Conservation (phyloP, 2,113 vertebrate species). For the Asarcornis scutulata region DNA sequence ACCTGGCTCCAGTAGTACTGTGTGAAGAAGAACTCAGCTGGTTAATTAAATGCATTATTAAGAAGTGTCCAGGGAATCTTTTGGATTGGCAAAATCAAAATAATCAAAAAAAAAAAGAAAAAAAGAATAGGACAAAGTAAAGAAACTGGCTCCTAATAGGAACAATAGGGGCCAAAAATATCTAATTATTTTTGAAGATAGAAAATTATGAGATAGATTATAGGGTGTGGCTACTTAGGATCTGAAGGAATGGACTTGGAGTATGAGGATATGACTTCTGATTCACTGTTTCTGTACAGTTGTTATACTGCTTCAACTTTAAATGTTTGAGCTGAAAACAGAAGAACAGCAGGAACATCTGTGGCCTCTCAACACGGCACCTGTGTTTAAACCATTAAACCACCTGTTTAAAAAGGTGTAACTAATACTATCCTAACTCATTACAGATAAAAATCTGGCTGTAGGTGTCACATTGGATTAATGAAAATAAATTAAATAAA, state of each 20-base stretch:
- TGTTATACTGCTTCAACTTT: neutral
- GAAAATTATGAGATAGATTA: neutral
- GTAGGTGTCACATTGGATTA: neutral
- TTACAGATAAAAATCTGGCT: neutral
- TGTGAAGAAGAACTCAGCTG: conserved; percentile 4
- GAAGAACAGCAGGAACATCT: neutral
- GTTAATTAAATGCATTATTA: neutral
- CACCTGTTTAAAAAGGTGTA: neutral
- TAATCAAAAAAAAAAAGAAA: neutral
- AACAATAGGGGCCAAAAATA: neutral
- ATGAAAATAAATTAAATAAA: neutral
- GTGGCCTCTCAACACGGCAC: neutral
- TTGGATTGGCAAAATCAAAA: neutral
- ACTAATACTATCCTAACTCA: neutral
- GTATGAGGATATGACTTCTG: neutral
- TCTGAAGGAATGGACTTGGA: neutral
- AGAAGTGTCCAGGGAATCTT: neutral
- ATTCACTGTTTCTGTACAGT: neutral
- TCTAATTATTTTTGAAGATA: neutral
- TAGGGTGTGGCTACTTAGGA: neutral
- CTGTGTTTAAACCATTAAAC: neutral
- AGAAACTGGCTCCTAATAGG: neutral
- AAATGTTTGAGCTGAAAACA: neutral
- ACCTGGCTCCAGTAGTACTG: neutral
- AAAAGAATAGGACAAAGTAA: neutral